These are phyloP conservation scores for Octodonta nipae DNA, from an alignment of 2,888 invertebrate genomes.

Conservation along the genomic window DNA sequence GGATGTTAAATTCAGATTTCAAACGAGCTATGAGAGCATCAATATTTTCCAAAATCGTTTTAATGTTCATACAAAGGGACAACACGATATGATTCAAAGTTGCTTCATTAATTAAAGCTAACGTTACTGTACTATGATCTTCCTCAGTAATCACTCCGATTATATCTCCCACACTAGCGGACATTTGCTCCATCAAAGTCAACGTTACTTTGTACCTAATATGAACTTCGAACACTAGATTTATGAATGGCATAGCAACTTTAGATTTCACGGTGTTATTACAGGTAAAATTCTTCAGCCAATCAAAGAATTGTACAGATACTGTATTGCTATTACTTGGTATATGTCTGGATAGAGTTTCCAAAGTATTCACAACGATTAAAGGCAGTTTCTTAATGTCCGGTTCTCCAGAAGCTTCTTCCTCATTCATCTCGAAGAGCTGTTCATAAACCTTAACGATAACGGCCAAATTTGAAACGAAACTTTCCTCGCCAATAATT, in stretches of 20 bases:
- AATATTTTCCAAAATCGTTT: slow-evolving; percentile 32
- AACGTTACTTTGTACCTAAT: slow-evolving; percentile 30
- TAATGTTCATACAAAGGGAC: slow-evolving; percentile 31
- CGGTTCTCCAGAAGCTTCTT: slow-evolving; percentile 25
- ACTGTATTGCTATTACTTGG: slow-evolving; percentile 19
- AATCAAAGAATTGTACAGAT: slow-evolving; percentile 28
- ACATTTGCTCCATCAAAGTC: slow-evolving; percentile 34
- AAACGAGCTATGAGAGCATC: slow-evolving; percentile 33
- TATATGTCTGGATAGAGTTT: slow-evolving; percentile 20
- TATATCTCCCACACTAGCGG: slow-evolving; percentile 32
- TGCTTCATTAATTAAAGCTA: slow-evolving; percentile 32
- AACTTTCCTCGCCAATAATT: slow-evolving; percentile 13
- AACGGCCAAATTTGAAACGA: slow-evolving; percentile 8
- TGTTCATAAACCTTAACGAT: slow-evolving; percentile 27
- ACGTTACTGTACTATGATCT: slow-evolving; percentile 20
- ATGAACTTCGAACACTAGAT: slow-evolving; percentile 29
- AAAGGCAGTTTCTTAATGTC: slow-evolving; percentile 28
- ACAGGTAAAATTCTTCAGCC: slow-evolving; percentile 31
- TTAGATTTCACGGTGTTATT: slow-evolving; percentile 25
- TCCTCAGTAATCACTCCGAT: slow-evolving; percentile 36
- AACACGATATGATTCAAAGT: slow-evolving; percentile 30
- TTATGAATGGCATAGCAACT: slow-evolving; percentile 27
- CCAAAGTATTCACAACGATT: slow-evolving; percentile 24
- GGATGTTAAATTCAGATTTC: slow-evolving; percentile 30
- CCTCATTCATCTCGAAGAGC: slow-evolving; percentile 27